Conservation (phyloP, 2,113 vertebrate species). For the Talpa occidentalis region DNA sequence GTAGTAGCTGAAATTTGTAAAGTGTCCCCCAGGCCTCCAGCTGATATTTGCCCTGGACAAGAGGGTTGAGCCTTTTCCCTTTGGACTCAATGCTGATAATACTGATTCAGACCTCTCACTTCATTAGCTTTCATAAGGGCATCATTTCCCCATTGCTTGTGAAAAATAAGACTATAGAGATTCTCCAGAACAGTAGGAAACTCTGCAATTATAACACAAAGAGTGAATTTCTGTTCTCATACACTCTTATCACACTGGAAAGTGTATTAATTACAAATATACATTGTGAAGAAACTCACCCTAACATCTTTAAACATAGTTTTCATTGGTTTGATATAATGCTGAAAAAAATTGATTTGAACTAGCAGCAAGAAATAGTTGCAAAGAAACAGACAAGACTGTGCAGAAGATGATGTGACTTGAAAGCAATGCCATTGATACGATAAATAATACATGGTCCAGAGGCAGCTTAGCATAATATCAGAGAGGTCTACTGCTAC, state of each 20-base stretch:
- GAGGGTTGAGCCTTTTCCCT: not conserved
- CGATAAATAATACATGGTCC: conserved; percentile 1
- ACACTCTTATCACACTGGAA: not conserved
- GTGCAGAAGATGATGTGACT: not conserved
- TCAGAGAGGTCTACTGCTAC: not conserved
- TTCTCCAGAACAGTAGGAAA: not conserved
- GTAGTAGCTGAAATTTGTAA: conserved; percentile 23
- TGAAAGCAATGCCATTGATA: not conserved
- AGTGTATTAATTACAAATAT: conserved; percentile 3
- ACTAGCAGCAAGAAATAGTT: not conserved
- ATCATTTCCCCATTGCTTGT: not conserved
- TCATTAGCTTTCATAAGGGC: conserved; percentile 19
- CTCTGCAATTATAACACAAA: not conserved
- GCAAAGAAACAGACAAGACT: not conserved
- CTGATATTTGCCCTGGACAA: conserved; percentile 41
- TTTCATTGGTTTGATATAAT: not conserved
- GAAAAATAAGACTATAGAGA: conserved; percentile 14
- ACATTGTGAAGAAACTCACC: not conserved
- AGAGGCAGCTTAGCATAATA: not conserved
- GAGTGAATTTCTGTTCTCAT: not conserved
- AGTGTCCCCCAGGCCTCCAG: not conserved
- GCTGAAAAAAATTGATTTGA: not conserved
- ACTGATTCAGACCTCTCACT: not conserved
- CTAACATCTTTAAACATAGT: conserved; percentile 23
- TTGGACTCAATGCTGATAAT: conserved; percentile 10